Conservation (phyloP, 1,140 invertebrate species). For the Pseudomyrmex gracilis region DNA sequence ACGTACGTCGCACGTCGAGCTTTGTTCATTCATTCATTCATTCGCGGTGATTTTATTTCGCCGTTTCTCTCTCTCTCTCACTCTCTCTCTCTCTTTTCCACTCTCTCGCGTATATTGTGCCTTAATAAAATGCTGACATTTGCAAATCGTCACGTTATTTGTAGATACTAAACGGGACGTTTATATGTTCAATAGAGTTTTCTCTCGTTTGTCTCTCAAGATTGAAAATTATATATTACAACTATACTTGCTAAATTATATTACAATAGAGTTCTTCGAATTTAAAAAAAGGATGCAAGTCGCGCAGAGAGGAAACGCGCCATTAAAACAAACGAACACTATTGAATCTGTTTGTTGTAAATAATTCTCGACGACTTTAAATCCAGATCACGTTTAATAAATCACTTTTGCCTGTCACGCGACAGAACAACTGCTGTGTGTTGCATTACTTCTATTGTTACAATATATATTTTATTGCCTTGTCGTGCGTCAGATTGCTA, state of each 20-base stretch:
- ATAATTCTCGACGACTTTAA: slow-evolving; percentile 39
- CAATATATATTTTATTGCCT: slow-evolving; percentile 45
- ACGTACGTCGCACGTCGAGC: neutral
- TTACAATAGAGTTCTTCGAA: too few relatives aligned
- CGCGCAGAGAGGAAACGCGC: slow-evolving; percentile 1
- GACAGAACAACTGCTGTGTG: slow-evolving; percentile 20
- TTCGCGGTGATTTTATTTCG: slow-evolving; percentile 39
- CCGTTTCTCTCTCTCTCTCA: neutral
- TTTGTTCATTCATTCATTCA: slow-evolving; percentile 30
- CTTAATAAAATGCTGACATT: too few relatives aligned
- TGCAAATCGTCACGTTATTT: too few relatives aligned
- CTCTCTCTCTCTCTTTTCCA: too few relatives aligned
- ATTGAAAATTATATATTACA: too few relatives aligned
- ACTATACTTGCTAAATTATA: too few relatives aligned
- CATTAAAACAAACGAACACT: slow-evolving; percentile 7
- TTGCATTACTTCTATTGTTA: slow-evolving; percentile 28
- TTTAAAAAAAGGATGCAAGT: neutral
- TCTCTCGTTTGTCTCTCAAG: too few relatives aligned
- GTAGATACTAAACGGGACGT: too few relatives aligned
- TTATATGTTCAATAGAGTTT: too few relatives aligned
- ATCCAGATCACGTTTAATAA: slow-evolving; percentile 46
- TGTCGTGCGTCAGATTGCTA: slow-evolving; percentile 42
- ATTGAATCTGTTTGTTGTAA: slow-evolving; percentile 30
- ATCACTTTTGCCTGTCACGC: slow-evolving; percentile 35
- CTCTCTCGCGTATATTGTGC: too few relatives aligned